These are phyloP conservation scores for Heterohyrax brucei DNA, from an alignment of 2,797 vertebrate species.

Conservation along the genomic window DNA sequence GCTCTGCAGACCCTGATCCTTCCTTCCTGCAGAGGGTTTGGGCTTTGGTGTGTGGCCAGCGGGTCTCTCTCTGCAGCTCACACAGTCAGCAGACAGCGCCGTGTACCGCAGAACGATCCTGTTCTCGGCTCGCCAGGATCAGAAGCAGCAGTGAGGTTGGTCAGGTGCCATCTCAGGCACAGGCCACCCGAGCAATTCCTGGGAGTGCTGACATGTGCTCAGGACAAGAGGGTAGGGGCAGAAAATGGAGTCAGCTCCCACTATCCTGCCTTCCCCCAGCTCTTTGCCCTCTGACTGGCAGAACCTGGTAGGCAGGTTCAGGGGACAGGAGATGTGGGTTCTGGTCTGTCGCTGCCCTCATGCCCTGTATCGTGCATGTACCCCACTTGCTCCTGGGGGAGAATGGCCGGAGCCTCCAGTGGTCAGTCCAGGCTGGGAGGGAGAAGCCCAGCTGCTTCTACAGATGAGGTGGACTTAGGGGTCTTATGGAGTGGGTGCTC, in stretches of 20 bases:
- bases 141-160: too few species aligned
- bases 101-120: too few species aligned
- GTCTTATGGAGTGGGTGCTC: background rate
- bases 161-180: too few species aligned
- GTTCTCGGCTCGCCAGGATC: too few species aligned
- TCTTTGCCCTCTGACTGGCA: background rate
- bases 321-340: background rate
- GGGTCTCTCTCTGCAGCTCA: too few species aligned
- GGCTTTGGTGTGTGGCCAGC: background rate
- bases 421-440: accelerated
- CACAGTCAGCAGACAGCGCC: too few species aligned
- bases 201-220: too few species aligned
- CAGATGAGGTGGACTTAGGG: background rate
- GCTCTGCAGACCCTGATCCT: background rate
- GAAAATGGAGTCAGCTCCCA: too few species aligned
- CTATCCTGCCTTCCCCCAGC: background rate
- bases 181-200: too few species aligned
- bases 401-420: too few species aligned
- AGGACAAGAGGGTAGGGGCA: too few species aligned
- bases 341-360: accelerated
- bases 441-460: accelerated
- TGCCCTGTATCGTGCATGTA: background rate
- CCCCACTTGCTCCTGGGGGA: background rate
- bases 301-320: background rate
- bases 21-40: accelerated